Evolutionary conservation across 2,797 vertebrate species (phyloP).

Genomic region (Chaetophractus vellerosus): DNA sequence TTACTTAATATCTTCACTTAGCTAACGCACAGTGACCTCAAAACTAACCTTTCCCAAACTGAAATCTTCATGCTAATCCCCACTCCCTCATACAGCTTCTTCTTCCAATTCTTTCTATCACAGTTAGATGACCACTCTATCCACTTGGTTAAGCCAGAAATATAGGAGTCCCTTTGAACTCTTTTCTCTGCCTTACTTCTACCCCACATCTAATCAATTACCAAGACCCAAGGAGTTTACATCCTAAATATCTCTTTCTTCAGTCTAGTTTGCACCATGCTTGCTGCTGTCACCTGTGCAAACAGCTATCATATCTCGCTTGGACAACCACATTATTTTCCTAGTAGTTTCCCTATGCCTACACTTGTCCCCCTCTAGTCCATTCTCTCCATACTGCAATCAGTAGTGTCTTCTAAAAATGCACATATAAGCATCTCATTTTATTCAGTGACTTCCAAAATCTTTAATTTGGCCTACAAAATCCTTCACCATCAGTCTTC

Average conservation of each 20-base stretch:
- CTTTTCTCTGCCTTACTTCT: neutral
- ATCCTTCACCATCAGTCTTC: neutral
- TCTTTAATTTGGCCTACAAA: neutral
- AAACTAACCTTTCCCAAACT: neutral
- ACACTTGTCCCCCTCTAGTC: fast-evolving
- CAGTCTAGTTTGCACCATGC: neutral
- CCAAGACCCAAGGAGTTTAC: neutral
- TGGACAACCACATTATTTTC: neutral
- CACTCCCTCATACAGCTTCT: neutral
- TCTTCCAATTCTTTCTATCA: neutral
- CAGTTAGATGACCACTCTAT: no score
- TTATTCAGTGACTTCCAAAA: neutral
- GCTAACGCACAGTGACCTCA: neutral
- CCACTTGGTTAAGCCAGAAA: neutral
- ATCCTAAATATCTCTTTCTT: neutral
- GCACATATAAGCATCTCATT: neutral
- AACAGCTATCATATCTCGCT: neutral
- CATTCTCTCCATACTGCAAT: neutral
- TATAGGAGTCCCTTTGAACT: neutral
- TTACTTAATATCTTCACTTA: neutral
- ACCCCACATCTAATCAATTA: neutral
- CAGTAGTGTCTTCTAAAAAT: neutral
- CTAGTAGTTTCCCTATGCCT: neutral
- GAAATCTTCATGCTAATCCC: neutral
- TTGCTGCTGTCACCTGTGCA: neutral